Evolutionary conservation across 2,797 vertebrate genomes (phyloP), one percentile per base, ranked within the genome.

Genomic region (Pangasius mekongensis): DNA sequence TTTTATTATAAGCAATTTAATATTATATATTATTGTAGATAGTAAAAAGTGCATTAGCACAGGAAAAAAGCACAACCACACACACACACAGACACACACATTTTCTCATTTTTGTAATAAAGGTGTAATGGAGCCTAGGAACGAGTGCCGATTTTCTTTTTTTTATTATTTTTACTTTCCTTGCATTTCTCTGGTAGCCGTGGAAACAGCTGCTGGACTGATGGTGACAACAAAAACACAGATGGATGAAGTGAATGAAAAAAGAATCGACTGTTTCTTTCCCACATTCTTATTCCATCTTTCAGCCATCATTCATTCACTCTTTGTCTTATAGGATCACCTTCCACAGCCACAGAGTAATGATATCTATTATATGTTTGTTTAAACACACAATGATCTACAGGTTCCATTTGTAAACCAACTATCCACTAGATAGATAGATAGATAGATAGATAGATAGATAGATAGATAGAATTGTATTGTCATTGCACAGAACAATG

Each of bases 191-290:
- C 11, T 73, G 49, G 88, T 89, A 83, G 67, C 85, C 87, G 84
- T 88, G 77, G 89, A 87, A 90, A 90, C 89, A 89, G 84, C 60
- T 58, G 60, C 77, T 47, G 39, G 43, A 67, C 64, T 52, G 64
- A 84, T 30, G 47, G 39, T 84, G 82, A 67, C 62, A 67, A 52
- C 30, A 52, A 84, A 66, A 67, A 67, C 9, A 84, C 82, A 83
- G n/a, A 67, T 49, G 56, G 33, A 62, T 83, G 20, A 18, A 47
- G 13, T 27, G 22, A 62, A 83, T 27, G 33, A 27, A 43, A 18
- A 64, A 58, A 24, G 54, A 1, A 58, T 81, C 2, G 0, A 36
- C 54, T 58, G 77, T 58, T 81, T 58, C 77, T 81, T 58, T 81
- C 30, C 36, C 9, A 20, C 7, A 11, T 80, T 56, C 52, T 58